Conservation (phyloP, 2,888 invertebrate genomes). For the Bombylius discolor region DNA sequence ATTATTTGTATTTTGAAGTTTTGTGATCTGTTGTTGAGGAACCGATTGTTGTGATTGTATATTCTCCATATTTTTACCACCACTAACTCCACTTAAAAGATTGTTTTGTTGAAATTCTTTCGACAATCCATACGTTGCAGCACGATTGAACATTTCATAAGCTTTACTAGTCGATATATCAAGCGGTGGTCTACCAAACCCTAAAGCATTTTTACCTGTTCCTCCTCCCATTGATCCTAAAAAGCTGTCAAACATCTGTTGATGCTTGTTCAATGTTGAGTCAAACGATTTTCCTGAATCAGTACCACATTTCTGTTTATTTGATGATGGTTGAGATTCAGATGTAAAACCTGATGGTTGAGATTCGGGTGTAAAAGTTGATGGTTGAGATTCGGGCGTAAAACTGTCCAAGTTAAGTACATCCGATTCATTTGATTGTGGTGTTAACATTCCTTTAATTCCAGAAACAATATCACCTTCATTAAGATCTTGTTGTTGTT, state of each 20-base stretch:
- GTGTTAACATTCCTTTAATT: background rate
- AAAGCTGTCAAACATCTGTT: conserved; percentile 31
- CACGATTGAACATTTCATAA: conserved; percentile 36
- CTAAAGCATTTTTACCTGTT: conserved; percentile 27
- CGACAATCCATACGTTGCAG: conserved; percentile 33
- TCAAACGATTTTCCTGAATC: conserved; percentile 4
- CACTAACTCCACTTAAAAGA: background rate
- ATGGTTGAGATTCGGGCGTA: conserved; percentile 1
- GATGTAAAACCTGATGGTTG: background rate
- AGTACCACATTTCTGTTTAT: background rate
- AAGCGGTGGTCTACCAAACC: conserved; percentile 14
- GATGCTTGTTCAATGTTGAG: conserved; percentile 9
- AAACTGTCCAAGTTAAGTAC: conserved; percentile 30
- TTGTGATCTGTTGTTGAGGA: conserved; percentile 12
- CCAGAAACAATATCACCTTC: background rate
- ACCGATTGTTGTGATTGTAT: conserved; percentile 21
- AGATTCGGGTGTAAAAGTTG: conserved; percentile 5
- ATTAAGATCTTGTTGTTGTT: background rate
- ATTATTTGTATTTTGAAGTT: background rate
- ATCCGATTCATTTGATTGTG: conserved; percentile 22
- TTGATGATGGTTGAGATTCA: conserved; percentile 5
- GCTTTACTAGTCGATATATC: conserved; percentile 33
- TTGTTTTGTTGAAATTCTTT: conserved; percentile 26
- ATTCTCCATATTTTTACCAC: conserved; percentile 20
- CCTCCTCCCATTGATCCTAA: conserved; percentile 30